Evolutionary conservation across 2,888 invertebrate species (phyloP).

Genomic region (Gastracanthus pulcherrimus): DNA sequence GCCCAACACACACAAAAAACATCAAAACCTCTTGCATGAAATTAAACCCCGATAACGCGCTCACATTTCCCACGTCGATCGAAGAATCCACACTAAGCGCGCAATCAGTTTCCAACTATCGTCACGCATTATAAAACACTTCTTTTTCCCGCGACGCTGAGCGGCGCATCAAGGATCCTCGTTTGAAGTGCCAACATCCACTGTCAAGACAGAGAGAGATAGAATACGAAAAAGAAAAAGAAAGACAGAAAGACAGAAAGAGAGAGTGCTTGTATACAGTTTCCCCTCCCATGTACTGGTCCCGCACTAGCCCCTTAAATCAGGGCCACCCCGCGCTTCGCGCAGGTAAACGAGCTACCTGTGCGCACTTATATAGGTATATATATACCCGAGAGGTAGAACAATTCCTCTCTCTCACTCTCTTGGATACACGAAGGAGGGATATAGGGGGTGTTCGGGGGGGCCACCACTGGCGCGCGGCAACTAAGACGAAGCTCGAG

Average conservation of each 20-base stretch:
- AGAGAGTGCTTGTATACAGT: background rate
- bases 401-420: too few species aligned
- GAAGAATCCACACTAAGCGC: background rate
- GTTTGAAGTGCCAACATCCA: background rate
- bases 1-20: too few species aligned
- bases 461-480: background rate
- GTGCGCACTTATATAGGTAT: background rate
- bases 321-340: constrained; percentile 13
- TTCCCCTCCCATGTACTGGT: background rate
- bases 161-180: background rate
- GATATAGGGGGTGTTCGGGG: too few species aligned
- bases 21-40: background rate
- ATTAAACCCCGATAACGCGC: background rate
- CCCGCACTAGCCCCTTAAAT: constrained; percentile 27
- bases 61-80: background rate
- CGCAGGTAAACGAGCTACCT: constrained; percentile 44
- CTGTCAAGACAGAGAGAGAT: background rate
- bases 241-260: background rate
- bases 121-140: background rate
- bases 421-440: too few species aligned
- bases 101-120: background rate
- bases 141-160: too few species aligned
- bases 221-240: background rate
- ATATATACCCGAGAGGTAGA: background rate
- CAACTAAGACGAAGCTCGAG: background rate